A percentile compares a stretch with the other conserved stretches of the same genome.
Conservation (phyloP, 2,797 vertebrate genomes). For the Rallus crepitans region DNA sequence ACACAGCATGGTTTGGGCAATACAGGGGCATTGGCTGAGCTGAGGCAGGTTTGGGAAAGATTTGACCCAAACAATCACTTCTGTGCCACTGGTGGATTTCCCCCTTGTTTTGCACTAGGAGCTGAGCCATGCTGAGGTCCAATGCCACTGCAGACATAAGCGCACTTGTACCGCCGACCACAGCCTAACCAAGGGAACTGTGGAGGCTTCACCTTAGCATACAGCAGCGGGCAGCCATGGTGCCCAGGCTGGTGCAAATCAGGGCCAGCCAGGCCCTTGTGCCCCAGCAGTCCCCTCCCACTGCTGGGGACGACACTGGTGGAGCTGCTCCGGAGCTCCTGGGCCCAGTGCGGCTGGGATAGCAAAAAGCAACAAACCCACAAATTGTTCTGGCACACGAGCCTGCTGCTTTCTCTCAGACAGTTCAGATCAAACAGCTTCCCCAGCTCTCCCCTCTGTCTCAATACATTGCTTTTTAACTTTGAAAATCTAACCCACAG, state of each 20-base stretch:
- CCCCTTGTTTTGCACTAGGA: background rate
- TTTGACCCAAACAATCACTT: background rate
- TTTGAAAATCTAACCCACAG: background rate
- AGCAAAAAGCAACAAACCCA: background rate
- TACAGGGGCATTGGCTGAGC: background rate
- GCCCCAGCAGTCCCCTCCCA: background rate
- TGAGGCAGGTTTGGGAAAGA: background rate
- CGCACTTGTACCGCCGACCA: background rate
- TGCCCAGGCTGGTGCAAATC: background rate
- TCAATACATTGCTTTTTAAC: background rate
- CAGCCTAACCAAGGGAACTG: background rate
- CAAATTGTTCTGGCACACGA: background rate
- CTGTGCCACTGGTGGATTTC: background rate
- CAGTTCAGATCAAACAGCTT: background rate
- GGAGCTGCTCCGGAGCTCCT: fast-evolving
- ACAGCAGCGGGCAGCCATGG: fast-evolving
- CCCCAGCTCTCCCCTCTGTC: background rate
- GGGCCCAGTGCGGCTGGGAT: background rate
- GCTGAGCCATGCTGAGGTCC: background rate
- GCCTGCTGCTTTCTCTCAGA: background rate
- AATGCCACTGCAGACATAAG: fast-evolving
- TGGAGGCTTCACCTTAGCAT: background rate
- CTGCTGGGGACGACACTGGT: background rate
- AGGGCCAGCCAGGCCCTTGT: background rate
- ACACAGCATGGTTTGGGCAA: fast-evolving